phyloP scores from a whole-genome alignment of 2,797 vertebrate species.

The Sparidentex hasta region DNA sequence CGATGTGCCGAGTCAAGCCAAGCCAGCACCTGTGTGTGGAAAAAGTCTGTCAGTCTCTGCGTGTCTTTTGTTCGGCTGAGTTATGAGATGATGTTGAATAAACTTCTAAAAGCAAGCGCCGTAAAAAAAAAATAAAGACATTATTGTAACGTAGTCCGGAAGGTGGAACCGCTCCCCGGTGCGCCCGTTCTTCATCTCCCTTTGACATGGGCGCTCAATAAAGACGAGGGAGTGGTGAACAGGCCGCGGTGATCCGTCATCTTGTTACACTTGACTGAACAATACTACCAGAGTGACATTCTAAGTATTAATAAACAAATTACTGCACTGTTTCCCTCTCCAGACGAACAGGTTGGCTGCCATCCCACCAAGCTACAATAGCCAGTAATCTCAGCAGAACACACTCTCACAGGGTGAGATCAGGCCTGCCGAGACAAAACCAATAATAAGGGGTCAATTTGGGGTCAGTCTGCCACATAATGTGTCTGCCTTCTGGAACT shows the following conservation, averaged over 20 bases:
- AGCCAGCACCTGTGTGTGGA: too few relatives aligned
- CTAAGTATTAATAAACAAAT: slow-evolving; percentile 53
- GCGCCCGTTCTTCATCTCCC: slow-evolving; percentile 9
- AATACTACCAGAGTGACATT: slow-evolving; percentile 37
- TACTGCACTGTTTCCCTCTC: slow-evolving; percentile 32
- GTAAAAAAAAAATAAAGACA: slow-evolving; percentile 24
- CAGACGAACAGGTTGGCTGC: slow-evolving; percentile 36
- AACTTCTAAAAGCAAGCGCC: slow-evolving; percentile 24
- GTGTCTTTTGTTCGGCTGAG: slow-evolving; percentile 14
- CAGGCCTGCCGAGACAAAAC: slow-evolving; percentile 28
- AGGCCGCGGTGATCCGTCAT: slow-evolving; percentile 37
- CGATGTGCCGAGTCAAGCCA: too few relatives aligned
- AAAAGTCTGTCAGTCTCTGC: neutral
- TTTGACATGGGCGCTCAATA: slow-evolving; percentile 24
- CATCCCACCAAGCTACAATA: slow-evolving; percentile 34
- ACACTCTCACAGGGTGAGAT: slow-evolving; percentile 18
- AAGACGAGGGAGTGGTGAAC: slow-evolving; percentile 47
- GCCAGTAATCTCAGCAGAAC: slow-evolving; percentile 30
- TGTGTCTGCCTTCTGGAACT: slow-evolving; percentile 30
- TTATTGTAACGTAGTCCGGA: slow-evolving; percentile 12
- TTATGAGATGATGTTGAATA: neutral
- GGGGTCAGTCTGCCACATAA: slow-evolving; percentile 29
- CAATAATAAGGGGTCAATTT: slow-evolving; percentile 32
- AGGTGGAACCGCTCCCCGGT: slow-evolving; percentile 38
- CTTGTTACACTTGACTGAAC: slow-evolving; percentile 34